phyloP scores from a whole-genome alignment of 2,113 vertebrate species.

The Scophthalmus maximus region DNA sequence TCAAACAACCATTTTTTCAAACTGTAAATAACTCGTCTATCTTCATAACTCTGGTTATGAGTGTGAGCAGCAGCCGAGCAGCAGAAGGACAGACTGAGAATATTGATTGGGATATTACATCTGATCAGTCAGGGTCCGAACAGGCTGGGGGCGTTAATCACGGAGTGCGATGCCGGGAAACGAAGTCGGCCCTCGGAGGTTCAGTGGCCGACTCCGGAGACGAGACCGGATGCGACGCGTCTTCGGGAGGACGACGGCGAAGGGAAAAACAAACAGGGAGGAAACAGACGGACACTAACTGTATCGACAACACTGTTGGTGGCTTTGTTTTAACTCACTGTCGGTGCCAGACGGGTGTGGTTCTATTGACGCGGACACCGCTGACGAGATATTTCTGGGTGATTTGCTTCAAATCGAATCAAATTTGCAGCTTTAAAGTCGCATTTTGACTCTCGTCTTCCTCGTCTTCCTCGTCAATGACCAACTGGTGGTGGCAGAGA shows the following conservation, averaged over 20 bases:
- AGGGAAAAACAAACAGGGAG: slow-evolving; percentile 29
- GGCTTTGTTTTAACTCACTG: slow-evolving; percentile 18
- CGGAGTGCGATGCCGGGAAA: slow-evolving; percentile 67
- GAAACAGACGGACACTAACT: slow-evolving; percentile 15
- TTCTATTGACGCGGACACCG: neutral
- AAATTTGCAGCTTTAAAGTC: neutral
- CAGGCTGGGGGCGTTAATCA: slow-evolving; percentile 60
- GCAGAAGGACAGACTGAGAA: slow-evolving; percentile 48
- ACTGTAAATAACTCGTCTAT: too few species aligned
- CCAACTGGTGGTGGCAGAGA: too few species aligned
- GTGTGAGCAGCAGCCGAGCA: slow-evolving; percentile 35
- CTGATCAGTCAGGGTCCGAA: slow-evolving; percentile 46
- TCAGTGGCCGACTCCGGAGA: slow-evolving; percentile 41
- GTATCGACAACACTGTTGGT: slow-evolving; percentile 9
- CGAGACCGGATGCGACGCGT: neutral
- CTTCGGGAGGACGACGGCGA: slow-evolving; percentile 31
- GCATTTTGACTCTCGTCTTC: too few species aligned
- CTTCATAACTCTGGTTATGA: slow-evolving; percentile 21
- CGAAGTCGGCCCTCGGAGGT: slow-evolving; percentile 19
- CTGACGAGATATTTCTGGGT: neutral
- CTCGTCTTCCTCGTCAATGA: too few species aligned
- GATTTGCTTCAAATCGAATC: neutral
- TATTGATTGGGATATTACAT: slow-evolving; percentile 71
- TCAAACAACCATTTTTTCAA: neutral
- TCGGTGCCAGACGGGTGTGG: slow-evolving; percentile 3